Conservation (phyloP, 2,888 invertebrate species). For the Cyrtodaria siliqua region DNA sequence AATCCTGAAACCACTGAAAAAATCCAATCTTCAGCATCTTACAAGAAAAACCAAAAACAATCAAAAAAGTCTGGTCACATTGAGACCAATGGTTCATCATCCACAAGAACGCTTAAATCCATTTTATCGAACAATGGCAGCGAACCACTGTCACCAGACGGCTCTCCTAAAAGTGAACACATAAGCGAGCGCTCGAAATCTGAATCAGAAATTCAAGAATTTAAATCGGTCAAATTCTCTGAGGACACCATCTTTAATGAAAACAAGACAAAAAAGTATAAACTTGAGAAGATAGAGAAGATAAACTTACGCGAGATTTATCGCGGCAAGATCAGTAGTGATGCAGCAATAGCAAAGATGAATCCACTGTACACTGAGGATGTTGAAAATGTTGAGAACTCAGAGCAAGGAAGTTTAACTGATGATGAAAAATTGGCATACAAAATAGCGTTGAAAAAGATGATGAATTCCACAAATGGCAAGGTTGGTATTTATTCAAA, state of each 20-base stretch:
- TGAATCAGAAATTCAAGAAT: constrained; percentile 61
- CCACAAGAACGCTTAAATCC: constrained; percentile 61
- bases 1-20: too few relatives aligned
- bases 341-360: constrained; percentile 64
- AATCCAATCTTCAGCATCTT: not conserved
- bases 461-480: constrained; percentile 41
- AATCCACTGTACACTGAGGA: constrained; percentile 72
- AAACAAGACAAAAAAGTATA: constrained; percentile 71
- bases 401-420: constrained; percentile 49
- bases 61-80: constrained; percentile 6
- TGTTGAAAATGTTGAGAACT: constrained; percentile 32
- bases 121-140: constrained; percentile 53
- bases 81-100: constrained; percentile 35
- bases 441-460: constrained; percentile 45
- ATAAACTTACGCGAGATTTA: constrained; percentile 69
- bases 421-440: constrained; percentile 68
- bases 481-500: constrained; percentile 14
- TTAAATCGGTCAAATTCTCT: constrained; percentile 74
- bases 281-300: constrained; percentile 63
- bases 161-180: constrained; percentile 8
- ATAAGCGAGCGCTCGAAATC: constrained; percentile 9
- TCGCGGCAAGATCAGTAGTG: constrained; percentile 60
- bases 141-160: constrained; percentile 6
- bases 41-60: constrained; percentile 42
- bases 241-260: constrained; percentile 77